Base-by-base conservation (phyloP, 2,797 vertebrate genomes). In the Octomys mimax region DNA sequence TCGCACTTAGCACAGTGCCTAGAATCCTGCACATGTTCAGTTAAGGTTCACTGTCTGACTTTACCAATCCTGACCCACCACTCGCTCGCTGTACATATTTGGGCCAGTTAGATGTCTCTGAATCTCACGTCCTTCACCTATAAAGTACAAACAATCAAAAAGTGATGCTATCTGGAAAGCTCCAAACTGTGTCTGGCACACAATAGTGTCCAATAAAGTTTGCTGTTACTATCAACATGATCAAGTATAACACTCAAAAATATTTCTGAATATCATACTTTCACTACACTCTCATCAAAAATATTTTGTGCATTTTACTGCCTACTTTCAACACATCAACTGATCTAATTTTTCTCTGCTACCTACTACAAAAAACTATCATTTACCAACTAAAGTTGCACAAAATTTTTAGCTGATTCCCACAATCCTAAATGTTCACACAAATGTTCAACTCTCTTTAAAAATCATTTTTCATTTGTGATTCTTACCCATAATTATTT, bases 261-360 rank as follows among this genome's bases (percentile, higher is more conserved):
- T 80, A 61, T 88, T 93, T 89, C 71, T 64, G 4, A 86, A 73
- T 92, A 66, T 57, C 88, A 46, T 46, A 89, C 28, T 94, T 92
- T 96, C 57, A 97, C 78, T 39, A 85, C 62, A 95, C 70, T 93
- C 54, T 57, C 73, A 93, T 83, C 39, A 92, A 91, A 94, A 94
- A 92, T 54, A 28, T 91, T 91, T 19, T 64, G n/a, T 68, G 19
- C n/a, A 96, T 49, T 88, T 89, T 92, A 92, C 18, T 89, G 73
- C 28, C 31, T 52, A 36, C 78, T 62, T 93, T 75, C 49, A 93
- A 62, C 64, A 31, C 14, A 95, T 70, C 26, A 94, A 93, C 46
- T 92, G 28, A 83, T 95, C 18, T 42, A 77, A 83, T 77, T 94
- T 78, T 90, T 78, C 62, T 95, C 68, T 84, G 42, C 57, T 77